Conservation (phyloP, 1,140 invertebrate species). For the Mactra quadrangularis region DNA sequence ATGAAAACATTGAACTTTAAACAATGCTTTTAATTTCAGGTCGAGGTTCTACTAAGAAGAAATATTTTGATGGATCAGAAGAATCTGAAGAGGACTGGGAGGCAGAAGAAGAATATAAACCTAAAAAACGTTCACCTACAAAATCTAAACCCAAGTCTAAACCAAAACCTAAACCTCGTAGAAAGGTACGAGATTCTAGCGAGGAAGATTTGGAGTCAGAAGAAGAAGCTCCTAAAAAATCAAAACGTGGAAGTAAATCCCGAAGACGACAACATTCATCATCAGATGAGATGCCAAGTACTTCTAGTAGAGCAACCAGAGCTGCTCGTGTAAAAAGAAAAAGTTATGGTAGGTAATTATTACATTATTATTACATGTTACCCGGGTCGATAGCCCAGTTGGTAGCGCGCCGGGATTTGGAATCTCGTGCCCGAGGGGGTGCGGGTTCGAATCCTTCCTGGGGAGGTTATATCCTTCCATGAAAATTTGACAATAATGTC, state of each 20-base stretch:
- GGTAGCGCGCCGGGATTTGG: too few species aligned
- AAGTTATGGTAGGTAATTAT: conserved; percentile 75
- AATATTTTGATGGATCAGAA: conserved; percentile 61
- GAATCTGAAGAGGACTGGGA: conserved; percentile 53
- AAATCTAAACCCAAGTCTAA: conserved; percentile 40
- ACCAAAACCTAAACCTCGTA: conserved; percentile 35
- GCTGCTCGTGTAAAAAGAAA: conserved; percentile 73
- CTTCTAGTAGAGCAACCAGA: conserved; percentile 48
- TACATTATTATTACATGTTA: too few species aligned
- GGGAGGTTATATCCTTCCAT: too few species aligned
- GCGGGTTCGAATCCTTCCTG: too few species aligned
- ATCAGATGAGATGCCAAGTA: conserved; percentile 64
- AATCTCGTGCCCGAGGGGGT: too few species aligned
- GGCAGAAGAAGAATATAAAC: conserved; percentile 61
- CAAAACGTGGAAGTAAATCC: conserved; percentile 12
- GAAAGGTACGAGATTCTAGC: conserved; percentile 18
- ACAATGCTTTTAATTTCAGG: conserved; percentile 9
- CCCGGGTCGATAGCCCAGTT: too few species aligned
- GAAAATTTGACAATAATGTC: too few species aligned
- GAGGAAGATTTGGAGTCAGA: conserved; percentile 44
- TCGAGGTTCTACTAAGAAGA: conserved; percentile 40
- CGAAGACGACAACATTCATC: conserved; percentile 33
- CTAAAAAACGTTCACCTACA: conserved; percentile 34
- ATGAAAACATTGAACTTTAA: not conserved
- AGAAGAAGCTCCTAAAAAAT: conserved; percentile 53